These are phyloP conservation scores for Holothuria leucospilota DNA, from an alignment of 53 echinoderm and acorn worm genomes.

Conservation along the genomic window DNA sequence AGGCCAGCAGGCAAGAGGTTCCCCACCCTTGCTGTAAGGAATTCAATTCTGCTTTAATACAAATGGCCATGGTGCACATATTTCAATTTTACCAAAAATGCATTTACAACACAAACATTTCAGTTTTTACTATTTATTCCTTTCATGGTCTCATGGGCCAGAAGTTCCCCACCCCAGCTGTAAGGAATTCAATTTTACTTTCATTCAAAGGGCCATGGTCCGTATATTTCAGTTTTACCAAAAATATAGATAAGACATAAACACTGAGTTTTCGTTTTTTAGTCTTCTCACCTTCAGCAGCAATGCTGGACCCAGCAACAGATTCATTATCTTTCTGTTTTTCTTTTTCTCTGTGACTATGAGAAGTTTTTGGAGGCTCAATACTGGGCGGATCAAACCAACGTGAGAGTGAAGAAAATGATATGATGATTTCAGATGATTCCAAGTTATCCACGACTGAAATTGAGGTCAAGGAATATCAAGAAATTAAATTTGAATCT, in stretches of 20 bases:
- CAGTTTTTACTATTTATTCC: no score
- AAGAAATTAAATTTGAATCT: not conserved
- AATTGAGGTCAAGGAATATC: constrained; percentile 50
- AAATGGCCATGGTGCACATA: no score
- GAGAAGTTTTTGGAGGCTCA: constrained; percentile 96
- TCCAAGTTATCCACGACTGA: constrained; percentile 97
- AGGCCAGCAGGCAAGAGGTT: no score
- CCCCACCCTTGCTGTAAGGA: no score
- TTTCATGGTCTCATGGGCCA: no score
- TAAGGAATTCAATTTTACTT: no score
- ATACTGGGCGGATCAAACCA: constrained; percentile 92
- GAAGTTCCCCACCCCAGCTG: no score
- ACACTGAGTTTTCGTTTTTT: no score
- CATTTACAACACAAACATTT: no score
- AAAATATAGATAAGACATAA: not conserved
- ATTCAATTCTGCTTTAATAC: no score
- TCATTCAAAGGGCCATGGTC: no score
- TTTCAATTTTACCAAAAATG: not conserved
- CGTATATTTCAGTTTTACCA: no score
- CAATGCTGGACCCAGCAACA: constrained; percentile 88
- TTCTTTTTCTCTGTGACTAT: constrained; percentile 76
- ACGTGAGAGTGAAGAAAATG: constrained; percentile 89
- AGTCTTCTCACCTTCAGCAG: constrained; percentile 74
- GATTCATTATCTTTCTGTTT: constrained; percentile 89
- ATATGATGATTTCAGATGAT: constrained; percentile 88